These are phyloP conservation scores for Lerista edwardsae DNA, from an alignment of 2,797 vertebrate species.

Conservation along the genomic window DNA sequence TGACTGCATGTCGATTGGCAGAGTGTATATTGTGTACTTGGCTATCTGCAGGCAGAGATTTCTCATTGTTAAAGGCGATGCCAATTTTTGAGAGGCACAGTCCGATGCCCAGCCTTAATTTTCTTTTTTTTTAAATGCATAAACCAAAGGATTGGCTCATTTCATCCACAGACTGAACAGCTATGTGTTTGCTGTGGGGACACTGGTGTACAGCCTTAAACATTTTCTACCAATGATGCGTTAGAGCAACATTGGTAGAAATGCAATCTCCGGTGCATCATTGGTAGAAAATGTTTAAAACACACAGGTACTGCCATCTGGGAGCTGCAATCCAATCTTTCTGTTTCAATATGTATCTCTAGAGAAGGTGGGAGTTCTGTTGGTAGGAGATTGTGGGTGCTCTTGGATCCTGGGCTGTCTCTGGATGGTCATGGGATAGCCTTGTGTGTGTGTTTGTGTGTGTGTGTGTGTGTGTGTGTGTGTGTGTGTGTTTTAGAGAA, in stretches of 20 bases:
- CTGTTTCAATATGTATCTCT: background rate
- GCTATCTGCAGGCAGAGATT: background rate
- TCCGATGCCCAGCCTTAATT: too few relatives aligned
- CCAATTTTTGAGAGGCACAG: background rate
- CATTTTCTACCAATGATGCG: too few relatives aligned
- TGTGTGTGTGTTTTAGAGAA: too few relatives aligned
- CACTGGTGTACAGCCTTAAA: too few relatives aligned
- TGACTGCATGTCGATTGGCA: background rate
- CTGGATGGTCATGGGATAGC: background rate
- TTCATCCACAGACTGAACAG: background rate
- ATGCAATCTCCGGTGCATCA: too few relatives aligned
- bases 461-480: too few relatives aligned
- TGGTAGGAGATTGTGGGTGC: background rate
- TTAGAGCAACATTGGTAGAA: too few relatives aligned
- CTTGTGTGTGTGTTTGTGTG: too few relatives aligned
- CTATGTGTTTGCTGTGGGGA: background rate
- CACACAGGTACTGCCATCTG: background rate
- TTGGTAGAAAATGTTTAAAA: too few relatives aligned
- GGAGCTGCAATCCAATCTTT: background rate
- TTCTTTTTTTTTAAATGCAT: conserved; percentile 10
- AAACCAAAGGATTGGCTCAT: background rate
- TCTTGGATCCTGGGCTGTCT: too few relatives aligned
- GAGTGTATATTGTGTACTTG: background rate
- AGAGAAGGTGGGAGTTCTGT: background rate
- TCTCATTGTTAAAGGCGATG: background rate